Evolutionary conservation across 2,113 vertebrate genomes (phyloP).

Genomic region (Austrofundulus limnaeus): DNA sequence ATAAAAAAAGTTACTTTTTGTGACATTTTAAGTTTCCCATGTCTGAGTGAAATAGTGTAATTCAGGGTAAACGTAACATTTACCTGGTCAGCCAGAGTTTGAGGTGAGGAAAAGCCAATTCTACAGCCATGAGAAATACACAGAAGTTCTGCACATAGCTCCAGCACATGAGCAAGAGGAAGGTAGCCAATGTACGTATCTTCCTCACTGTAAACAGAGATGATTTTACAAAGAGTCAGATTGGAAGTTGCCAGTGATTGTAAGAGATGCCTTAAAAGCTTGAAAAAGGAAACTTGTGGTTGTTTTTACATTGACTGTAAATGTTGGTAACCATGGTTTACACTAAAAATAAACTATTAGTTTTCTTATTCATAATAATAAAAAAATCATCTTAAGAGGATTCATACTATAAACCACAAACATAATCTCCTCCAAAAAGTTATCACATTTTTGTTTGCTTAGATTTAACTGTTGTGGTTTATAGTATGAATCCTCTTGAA

Average conservation of each 20-base stretch:
- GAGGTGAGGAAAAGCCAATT: slow-evolving; percentile 94
- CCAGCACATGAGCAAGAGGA: slow-evolving; percentile 93
- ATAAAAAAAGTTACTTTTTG: background rate
- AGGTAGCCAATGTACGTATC: slow-evolving; percentile 94
- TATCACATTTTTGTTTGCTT: no score
- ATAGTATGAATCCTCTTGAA: no score
- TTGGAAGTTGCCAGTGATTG: background rate
- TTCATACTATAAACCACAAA: no score
- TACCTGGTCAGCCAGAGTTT: slow-evolving; percentile 94
- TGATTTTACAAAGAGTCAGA: background rate
- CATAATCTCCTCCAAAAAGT: no score
- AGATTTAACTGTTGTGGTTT: no score
- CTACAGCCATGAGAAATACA: slow-evolving; percentile 88
- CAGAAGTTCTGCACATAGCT: slow-evolving; percentile 91
- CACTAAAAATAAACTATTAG: no score
- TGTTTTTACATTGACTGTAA: background rate
- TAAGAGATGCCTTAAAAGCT: background rate
- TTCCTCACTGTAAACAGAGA: slow-evolving; percentile 80
- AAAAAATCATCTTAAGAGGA: no score
- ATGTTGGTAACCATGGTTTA: background rate
- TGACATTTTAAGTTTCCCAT: background rate
- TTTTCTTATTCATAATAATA: no score
- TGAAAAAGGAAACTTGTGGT: no score
- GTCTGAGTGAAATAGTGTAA: background rate
- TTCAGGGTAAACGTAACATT: background rate